Percentiles rank a stretch among this genome's conserved stretches.
Conservation (phyloP, 2,888 invertebrate species). For the Hirudinaria manillensis region DNA sequence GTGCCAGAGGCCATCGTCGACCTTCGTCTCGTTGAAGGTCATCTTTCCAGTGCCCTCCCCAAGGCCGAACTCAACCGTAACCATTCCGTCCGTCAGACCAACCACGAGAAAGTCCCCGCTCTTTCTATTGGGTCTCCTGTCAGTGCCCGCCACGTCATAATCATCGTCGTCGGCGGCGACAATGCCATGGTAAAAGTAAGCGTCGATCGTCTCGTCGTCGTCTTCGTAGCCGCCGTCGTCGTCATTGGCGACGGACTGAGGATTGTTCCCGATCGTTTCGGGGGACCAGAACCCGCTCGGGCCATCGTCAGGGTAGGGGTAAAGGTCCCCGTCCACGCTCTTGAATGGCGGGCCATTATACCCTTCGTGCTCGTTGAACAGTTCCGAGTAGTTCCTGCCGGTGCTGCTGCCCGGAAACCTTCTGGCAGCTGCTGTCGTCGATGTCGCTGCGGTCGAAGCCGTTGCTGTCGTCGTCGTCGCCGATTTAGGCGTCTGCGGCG, state of each 20-base stretch:
- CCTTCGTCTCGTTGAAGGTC: slow-evolving; percentile 3
- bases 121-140: neutral
- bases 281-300: neutral
- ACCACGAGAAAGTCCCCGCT: slow-evolving; percentile 9
- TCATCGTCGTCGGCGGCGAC: neutral
- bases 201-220: neutral
- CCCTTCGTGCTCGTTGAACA: neutral
- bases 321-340: neutral
- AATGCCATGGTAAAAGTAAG: neutral
- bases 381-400: neutral
- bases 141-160: neutral
- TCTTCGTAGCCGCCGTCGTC: neutral
- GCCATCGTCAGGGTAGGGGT: neutral
- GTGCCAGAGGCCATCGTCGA: slow-evolving; percentile 85
- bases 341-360: neutral
- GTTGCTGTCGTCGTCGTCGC: neutral
- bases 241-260: neutral
- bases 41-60: neutral
- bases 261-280: neutral
- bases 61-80: slow-evolving; percentile 13
- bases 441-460: neutral
- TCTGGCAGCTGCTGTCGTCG: too few species aligned
- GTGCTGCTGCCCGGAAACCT: neutral
- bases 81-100: neutral
- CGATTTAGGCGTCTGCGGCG: neutral